phyloP scores from a whole-genome alignment of 2,797 vertebrate genomes.

The Galago senegalensis region DNA sequence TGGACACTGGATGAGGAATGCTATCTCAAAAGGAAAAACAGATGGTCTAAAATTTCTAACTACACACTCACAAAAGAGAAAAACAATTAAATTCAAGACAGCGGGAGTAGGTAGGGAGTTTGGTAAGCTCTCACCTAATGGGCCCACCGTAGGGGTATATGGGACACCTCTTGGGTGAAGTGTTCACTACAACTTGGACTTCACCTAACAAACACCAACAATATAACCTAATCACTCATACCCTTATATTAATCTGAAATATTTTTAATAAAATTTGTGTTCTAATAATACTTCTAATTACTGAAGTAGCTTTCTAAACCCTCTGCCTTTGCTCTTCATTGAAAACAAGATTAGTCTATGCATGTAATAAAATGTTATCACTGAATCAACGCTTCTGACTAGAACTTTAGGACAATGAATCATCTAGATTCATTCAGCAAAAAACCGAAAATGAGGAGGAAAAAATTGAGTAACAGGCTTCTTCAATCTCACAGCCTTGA shows the following conservation, averaged over 20 bases:
- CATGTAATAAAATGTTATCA: conserved; percentile 21
- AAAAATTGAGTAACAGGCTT: background rate
- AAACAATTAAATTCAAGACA: too few relatives aligned
- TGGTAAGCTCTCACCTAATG: too few relatives aligned
- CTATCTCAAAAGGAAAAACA: background rate
- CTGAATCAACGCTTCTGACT: background rate
- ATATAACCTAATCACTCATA: too few relatives aligned
- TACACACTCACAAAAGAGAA: too few relatives aligned
- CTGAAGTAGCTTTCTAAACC: conserved; percentile 16
- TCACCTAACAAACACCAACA: too few relatives aligned
- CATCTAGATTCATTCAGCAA: background rate
- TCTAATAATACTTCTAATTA: background rate
- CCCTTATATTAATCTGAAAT: too few relatives aligned
- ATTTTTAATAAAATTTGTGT: too few relatives aligned
- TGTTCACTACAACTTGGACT: too few relatives aligned
- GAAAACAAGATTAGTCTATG: conserved; percentile 27
- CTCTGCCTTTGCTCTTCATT: background rate
- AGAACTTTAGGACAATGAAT: conserved; percentile 3
- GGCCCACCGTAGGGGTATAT: too few relatives aligned
- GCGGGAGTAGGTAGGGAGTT: too few relatives aligned
- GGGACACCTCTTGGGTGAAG: too few relatives aligned
- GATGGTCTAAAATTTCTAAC: background rate
- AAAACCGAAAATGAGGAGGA: background rate
- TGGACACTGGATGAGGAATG: background rate
- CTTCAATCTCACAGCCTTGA: background rate